Base-by-base conservation (phyloP, 2,113 vertebrate genomes). In the Proteles cristata region DNA sequence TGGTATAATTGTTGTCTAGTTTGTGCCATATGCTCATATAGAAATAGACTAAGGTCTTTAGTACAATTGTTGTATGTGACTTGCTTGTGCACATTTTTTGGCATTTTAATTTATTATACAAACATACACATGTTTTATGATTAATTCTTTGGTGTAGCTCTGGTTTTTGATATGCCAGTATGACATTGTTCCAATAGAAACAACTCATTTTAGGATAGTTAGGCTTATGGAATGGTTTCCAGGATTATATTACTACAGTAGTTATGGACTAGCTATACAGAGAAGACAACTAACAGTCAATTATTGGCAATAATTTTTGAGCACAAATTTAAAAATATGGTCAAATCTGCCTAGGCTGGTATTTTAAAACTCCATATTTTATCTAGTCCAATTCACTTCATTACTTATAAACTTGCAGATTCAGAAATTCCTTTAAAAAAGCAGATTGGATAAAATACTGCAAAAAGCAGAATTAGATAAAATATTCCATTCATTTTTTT, bases 361-460 rank as follows among this genome's bases (percentile, higher is more conserved):
- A 61, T 74, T 96, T 95, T 77, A 14, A 79, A 88, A 94, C 16
- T 66, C 12, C 10, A 14, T 95, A 31, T 96, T 93, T 93, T 88
- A 74, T 86, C 50, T 69, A 65, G 16, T 69, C 21, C 17, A 53
- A 5, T 14, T 68, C 6, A 31, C 21, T 63, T 95, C 9, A 58
- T 88, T 94, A 93, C 26, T 88, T 90, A 35, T 23, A 74, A 82
- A 25, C 26, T n/a, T 88, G 26, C 55, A 88, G 26, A 96, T 88
- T 87, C 53, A 96, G 63, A 88, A 19, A 74, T 87, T 8, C 5
- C 68, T 86, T 93, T 61, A 9, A 68, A 94, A 82, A 73, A 50
- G 4, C 39, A 91, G 25, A 45, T 66, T 83, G 7, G n/a, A 81
- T 93, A 76, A 95, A 90, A 66, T 79, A 93, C 21, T 69, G 2